phyloP scores from a whole-genome alignment of 2,797 vertebrate genomes.

The Enteromius paludinosus region DNA sequence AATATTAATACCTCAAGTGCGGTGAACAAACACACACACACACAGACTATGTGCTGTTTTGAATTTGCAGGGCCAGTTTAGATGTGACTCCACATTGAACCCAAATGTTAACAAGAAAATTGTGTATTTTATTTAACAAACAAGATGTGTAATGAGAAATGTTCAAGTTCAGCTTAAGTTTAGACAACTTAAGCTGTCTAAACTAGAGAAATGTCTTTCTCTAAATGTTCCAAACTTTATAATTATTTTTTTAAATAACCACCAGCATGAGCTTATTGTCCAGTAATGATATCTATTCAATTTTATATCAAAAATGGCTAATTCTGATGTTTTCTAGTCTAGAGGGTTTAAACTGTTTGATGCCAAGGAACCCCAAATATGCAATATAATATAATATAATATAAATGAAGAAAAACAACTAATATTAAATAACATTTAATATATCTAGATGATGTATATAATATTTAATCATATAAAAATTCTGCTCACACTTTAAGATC shows the following conservation, averaged over 20 bases:
- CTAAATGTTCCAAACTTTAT: background rate
- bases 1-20: background rate
- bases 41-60: background rate
- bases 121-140: background rate
- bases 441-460: background rate
- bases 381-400: background rate
- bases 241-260: background rate
- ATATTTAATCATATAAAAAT: background rate
- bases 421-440: background rate
- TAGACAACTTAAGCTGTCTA: too few species aligned
- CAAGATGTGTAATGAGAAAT: background rate
- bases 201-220: background rate
- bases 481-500: too few species aligned
- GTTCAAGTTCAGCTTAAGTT: background rate
- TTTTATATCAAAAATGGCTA: background rate
- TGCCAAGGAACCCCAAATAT: background rate
- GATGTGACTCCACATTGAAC: background rate
- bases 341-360: background rate
- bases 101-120: conserved; percentile 6
- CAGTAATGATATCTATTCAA: background rate
- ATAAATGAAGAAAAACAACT: background rate
- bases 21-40: background rate
- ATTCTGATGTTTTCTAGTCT: background rate
- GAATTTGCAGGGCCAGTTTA: background rate
- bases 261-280: background rate